These are phyloP conservation scores for Hirundichthys speculiger DNA, from an alignment of 2,113 vertebrate species.

Conservation along the genomic window DNA sequence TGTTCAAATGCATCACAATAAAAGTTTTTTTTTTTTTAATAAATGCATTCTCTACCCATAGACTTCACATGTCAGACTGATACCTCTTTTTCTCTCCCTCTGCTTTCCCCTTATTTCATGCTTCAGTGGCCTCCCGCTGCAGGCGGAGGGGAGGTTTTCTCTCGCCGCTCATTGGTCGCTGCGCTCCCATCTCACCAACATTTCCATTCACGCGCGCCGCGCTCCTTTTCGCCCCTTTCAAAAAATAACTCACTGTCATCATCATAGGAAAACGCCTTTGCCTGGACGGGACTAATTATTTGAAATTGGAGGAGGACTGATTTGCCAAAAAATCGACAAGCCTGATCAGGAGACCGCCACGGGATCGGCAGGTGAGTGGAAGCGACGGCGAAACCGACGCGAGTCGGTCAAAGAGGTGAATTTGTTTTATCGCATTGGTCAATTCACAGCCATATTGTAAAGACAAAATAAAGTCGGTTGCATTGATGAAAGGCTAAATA, in stretches of 20 bases:
- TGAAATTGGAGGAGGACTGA: constrained; percentile 58
- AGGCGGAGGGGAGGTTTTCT: constrained; percentile 74
- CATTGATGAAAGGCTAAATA: too few species aligned
- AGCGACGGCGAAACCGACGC: neutral
- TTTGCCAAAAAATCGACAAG: constrained; percentile 29
- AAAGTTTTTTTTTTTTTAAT: too few species aligned
- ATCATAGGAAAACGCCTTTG: constrained; percentile 58
- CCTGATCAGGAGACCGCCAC: constrained; percentile 31
- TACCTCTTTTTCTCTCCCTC: constrained; percentile 65
- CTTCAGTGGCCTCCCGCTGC: constrained; percentile 76
- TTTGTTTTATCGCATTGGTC: constrained; percentile 1
- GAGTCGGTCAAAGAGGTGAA: neutral
- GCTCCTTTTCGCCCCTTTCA: constrained; percentile 70
- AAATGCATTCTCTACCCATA: too few species aligned
- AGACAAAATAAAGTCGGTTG: too few species aligned
- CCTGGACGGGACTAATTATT: constrained; percentile 73
- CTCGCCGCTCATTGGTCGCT: constrained; percentile 79
- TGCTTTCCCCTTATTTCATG: constrained; percentile 77
- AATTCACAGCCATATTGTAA: too few species aligned
- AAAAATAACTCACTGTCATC: constrained; percentile 80
- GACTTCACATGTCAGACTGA: constrained; percentile 62
- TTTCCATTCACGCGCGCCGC: constrained; percentile 78
- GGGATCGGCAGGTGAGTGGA: constrained; percentile 77
- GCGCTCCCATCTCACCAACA: constrained; percentile 60
- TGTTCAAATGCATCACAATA: too few species aligned